Evolutionary conservation across 2,113 vertebrate genomes (phyloP), one percentile per base, ranked within the genome.

Genomic region (Theristicus caerulescens): DNA sequence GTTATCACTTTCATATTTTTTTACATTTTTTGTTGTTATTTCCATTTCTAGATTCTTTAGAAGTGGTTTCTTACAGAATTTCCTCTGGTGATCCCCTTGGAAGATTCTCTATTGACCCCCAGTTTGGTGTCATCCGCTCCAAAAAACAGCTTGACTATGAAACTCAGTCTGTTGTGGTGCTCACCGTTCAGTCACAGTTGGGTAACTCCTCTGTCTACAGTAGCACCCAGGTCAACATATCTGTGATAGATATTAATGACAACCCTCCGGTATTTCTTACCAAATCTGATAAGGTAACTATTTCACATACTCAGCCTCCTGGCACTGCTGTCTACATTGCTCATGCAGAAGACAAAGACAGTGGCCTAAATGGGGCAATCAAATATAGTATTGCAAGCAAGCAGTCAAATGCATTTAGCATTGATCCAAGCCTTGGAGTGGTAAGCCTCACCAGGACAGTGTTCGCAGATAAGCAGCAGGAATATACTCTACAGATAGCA

Each of bases 301-400:
- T 99, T 72, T 96, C 98, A 22, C 95, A 59, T 17, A 98, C 95
- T 72, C 98, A 98, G 3, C 90, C 65, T 12, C 98, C 98, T 3
- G 99, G 99, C 26, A 98, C 98, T 0, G 98, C 98, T 79, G 34
- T 99, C 61, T 99, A 99, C 81, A 96, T 99, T n/a, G 99, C 99
- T 38, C 98, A 97, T 7, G 99, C 99, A 9, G 97, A 98, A 34
- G 99, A 99, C 94, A 83, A 82, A n/a, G 99, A 99, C 97, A 98
- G 98, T 9, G 98, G 98, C 3, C 92, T 83, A 27, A 99, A 99
- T 11, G 99, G 99, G 14, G 94, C 86, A 21, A 85, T 99, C 81
- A 97, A 55, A n/a, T 99, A 99, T 17, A 72, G 96, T 49, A 95
- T 99, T 22, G 96, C 51, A 47, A 94, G 86, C 38, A 95, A 94